phyloP scores from a whole-genome alignment of 1,140 invertebrate genomes.

The Bicyclus anynana region DNA sequence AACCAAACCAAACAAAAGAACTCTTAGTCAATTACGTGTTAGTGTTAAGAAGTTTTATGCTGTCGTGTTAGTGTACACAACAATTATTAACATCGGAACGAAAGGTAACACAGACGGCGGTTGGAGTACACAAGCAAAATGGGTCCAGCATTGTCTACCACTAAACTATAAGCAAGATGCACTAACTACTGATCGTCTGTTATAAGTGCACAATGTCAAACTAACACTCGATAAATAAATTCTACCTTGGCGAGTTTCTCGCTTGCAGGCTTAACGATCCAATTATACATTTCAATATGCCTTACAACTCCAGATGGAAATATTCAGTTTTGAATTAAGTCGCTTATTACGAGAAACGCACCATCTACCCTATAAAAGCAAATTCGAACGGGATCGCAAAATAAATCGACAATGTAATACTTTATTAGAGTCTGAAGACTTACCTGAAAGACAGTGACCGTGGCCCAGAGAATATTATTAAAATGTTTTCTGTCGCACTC shows the following conservation, averaged over 20 bases:
- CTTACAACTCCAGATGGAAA: background rate
- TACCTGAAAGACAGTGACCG: conserved; percentile 98
- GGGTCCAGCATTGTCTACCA: conserved; percentile 56
- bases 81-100: conserved; percentile 57
- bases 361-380: conserved; percentile 53
- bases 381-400: conserved; percentile 66
- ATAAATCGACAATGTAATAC: conserved; percentile 66
- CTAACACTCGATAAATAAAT: conserved; percentile 35
- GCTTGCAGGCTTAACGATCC: conserved; percentile 21
- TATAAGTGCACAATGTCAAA: conserved; percentile 45
- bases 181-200: conserved; percentile 60
- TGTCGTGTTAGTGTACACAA: conserved; percentile 64
- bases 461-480: conserved; percentile 97
- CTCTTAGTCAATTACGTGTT: conserved; percentile 45
- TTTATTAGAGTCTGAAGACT: conserved; percentile 69
- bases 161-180: conserved; percentile 66
- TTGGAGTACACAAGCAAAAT: conserved; percentile 71
- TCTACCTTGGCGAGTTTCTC: conserved; percentile 55
- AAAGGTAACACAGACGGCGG: conserved; percentile 66
- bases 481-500: conserved; percentile 98
- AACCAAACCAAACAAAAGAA: conserved; percentile 23
- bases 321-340: conserved; percentile 6
- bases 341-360: conserved; percentile 58
- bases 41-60: conserved; percentile 61
- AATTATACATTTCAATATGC: conserved; percentile 1